Evolutionary conservation across 1,140 invertebrate species (phyloP).

Genomic region (Telenomus remus): DNA sequence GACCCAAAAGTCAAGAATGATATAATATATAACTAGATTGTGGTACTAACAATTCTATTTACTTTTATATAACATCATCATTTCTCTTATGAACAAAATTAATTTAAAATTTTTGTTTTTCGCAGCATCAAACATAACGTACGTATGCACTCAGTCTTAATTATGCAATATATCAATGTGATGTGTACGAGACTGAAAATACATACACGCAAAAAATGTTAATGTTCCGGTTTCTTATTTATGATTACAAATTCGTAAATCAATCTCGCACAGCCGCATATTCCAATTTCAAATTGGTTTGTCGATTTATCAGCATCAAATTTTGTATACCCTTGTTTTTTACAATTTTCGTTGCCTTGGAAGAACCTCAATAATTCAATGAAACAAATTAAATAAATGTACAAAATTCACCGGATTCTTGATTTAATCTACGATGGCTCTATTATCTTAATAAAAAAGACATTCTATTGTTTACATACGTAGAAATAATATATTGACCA

Average conservation of each 20-base stretch:
- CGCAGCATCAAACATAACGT: conserved; percentile 43
- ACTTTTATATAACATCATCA: conserved; percentile 57
- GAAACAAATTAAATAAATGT: neutral
- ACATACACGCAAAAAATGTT: conserved; percentile 66
- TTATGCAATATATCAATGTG: conserved; percentile 42
- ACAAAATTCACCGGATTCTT: neutral
- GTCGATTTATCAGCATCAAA: no score
- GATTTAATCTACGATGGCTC: neutral
- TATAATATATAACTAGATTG: conserved; percentile 52
- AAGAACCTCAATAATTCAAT: neutral
- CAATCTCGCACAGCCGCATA: neutral
- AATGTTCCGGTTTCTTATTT: conserved; percentile 50
- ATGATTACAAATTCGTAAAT: neutral
- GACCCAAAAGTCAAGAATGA: conserved; percentile 52
- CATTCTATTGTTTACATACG: no score
- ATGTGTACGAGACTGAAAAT: conserved; percentile 52
- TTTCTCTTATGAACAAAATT: conserved; percentile 54
- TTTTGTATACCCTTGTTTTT: no score
- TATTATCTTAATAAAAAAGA: neutral
- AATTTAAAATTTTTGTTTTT: conserved; percentile 35
- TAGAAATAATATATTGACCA: no score
- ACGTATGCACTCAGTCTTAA: conserved; percentile 24
- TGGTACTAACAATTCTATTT: conserved; percentile 48
- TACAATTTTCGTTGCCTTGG: neutral
- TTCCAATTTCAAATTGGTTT: no score